Evolutionary conservation across 2,113 vertebrate species (phyloP), one percentile per base, ranked within the genome.

Genomic region (Promerops cafer): DNA sequence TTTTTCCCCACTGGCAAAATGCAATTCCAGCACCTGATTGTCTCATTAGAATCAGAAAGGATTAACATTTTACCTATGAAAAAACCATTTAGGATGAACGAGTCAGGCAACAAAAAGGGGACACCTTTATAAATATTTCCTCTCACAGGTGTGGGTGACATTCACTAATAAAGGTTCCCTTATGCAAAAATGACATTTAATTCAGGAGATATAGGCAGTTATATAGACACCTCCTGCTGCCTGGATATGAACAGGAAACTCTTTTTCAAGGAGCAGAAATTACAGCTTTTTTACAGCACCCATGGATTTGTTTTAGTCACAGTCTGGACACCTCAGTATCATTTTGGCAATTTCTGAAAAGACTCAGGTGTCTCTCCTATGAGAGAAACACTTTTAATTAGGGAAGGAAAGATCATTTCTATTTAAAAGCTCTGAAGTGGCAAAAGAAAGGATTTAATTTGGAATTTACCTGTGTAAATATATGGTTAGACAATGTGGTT

Each of bases 171-270:
- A 91, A 88, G 64, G 74, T 87, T 95, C 90, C 88, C 39, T 80
- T 60, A 87, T 60, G 85, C 61, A 92, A 96, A 96, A 94, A 91
- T 96, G 77, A 86, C 94, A 95, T 97, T 96, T 95, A 83, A 90
- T 74, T 57, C 42, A 83, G 61, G 33, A 47, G 33, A 83, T 49
- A 91, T 10, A 35, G 26, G 45, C 71, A 64, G 40, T 37, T 77
- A 17, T 22, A 64, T 20, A 66, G 88, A 64, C 45, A 85, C 9
- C 49, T 83, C 52, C 42, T 52, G 17, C 44, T 66, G 59, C 65
- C 52, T 47, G 59, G 30, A 45, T 81, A 11, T 44, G 49, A 74
- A 12, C 14, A 68, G 44, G 33, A 56, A 88, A 83, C 42, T 35
- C 4, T 63, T 91, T 76, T 70, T 65, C 56, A 77, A 63, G 54